Base-by-base conservation (phyloP, 2,888 invertebrate species). In the Acholoe squamosa region DNA sequence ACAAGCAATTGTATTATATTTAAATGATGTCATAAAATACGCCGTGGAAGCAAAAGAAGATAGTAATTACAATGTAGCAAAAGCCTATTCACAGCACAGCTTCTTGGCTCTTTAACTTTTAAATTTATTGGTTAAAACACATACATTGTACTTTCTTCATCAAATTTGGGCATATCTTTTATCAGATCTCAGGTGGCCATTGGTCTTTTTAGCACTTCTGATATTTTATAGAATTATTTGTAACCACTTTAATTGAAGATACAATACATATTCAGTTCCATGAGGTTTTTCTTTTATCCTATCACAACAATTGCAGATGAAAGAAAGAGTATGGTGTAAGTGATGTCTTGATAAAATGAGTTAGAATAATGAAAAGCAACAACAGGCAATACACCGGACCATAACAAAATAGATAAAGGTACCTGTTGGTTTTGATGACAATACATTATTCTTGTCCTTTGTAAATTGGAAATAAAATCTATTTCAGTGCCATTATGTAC, bases 11-110 rank as follows among this genome's bases (percentile, higher is more conserved):
- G 71, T 80, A 80, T 34, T 43, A 80, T 43, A 34, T 14, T 43
- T 43, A 19, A 80, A 80, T 80, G 80, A 80, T 43, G 80, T 80
- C 80, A 80, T 80, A 80, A 80, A 16, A 80, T 80, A 43, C 33
- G 25, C 16, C 34, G 33, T 43, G 19, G 19, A 80, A 80, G 80
- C 80, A 43, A 80, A 33, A 43, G 43, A 34, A 43, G 43, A 33
- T 43, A 7, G 80, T 80, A 80, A 14, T 80, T 71, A 71, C 71
- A 80, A 80, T 22, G 80, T 80, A 43, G 31, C 25, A 16, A 43
- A 80, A 80, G 80, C 80, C 33, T 0, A 80, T 80, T 1, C 34
- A 80, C 80, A 80, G 80, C 80, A 80, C 34, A 22, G 43, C 0
- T 80, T 61, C 61, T n/a, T 61, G 14, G 61, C 61, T n/a, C n/a